Evolutionary conservation across 92 coral and sea anemone genomes (phyloP).

Genomic region (Galaxea fascicularis): DNA sequence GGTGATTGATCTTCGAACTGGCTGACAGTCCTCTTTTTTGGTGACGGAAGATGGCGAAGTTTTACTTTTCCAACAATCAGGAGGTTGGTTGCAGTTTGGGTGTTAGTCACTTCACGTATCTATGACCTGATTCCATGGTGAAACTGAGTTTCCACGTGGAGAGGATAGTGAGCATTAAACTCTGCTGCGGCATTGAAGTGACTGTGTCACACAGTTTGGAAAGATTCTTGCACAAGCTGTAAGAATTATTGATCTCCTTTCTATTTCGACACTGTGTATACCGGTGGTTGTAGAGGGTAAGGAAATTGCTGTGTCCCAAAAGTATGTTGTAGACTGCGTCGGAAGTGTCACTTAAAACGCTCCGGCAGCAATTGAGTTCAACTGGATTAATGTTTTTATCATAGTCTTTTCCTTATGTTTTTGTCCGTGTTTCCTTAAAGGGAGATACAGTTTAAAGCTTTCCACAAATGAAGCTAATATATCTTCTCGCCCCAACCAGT

Average conservation of each 20-base stretch:
- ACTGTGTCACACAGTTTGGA: slow-evolving; percentile 51
- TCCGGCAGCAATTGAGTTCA: slow-evolving; percentile 13
- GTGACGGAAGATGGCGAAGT: slow-evolving; percentile 5
- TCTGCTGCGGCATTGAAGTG: slow-evolving; percentile 15
- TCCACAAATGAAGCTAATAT: slow-evolving; percentile 43
- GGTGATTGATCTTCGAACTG: background rate
- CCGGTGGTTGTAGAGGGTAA: slow-evolving; percentile 40
- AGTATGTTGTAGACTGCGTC: slow-evolving; percentile 48
- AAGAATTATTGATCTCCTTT: slow-evolving; percentile 56
- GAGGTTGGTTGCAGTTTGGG: slow-evolving; percentile 62
- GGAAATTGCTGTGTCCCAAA: slow-evolving; percentile 11
- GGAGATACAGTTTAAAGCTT: slow-evolving; percentile 58
- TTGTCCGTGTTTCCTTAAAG: slow-evolving; percentile 21
- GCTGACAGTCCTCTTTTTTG: background rate
- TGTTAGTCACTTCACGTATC: slow-evolving; percentile 32
- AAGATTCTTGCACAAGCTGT: slow-evolving; percentile 55
- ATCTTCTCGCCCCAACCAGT: slow-evolving; percentile 45
- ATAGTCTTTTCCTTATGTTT: background rate
- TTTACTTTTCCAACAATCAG: slow-evolving; percentile 39
- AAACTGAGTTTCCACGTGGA: slow-evolving; percentile 61
- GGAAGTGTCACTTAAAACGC: slow-evolving; percentile 15
- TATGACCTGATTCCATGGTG: slow-evolving; percentile 1
- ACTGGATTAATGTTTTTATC: slow-evolving; percentile 21
- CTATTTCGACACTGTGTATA: slow-evolving; percentile 25
- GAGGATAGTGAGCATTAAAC: slow-evolving; percentile 59